These are phyloP conservation scores for Dreissena polymorpha DNA, from an alignment of 1,140 invertebrate genomes.

Conservation along the genomic window DNA sequence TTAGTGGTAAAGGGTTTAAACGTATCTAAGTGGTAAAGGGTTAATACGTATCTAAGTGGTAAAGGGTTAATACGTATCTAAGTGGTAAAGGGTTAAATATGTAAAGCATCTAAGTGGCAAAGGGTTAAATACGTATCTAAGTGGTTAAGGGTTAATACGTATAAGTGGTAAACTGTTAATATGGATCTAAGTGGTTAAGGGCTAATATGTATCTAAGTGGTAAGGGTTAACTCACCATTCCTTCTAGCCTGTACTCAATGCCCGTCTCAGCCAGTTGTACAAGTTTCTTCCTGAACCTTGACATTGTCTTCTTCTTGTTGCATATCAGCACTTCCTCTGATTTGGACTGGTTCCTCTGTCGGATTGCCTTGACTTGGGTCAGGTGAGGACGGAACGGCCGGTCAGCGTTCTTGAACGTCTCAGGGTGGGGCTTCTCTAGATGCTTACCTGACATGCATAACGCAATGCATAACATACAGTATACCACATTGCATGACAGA, in stretches of 20 bases:
- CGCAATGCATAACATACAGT: too few relatives aligned
- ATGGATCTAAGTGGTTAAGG: too few relatives aligned
- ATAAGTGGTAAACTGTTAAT: too few relatives aligned
- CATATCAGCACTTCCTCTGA: slow-evolving; percentile 9
- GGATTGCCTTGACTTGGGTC: neutral
- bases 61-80: too few relatives aligned
- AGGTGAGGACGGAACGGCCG: slow-evolving; percentile 8
- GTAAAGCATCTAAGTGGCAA: too few relatives aligned
- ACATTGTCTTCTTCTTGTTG: slow-evolving; percentile 11
- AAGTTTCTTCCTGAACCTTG: slow-evolving; percentile 15
- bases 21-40: too few relatives aligned
- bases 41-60: too few relatives aligned
- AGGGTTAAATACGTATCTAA: too few relatives aligned
- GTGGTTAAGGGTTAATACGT: too few relatives aligned
- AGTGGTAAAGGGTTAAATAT: too few relatives aligned
- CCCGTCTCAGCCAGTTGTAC: slow-evolving; percentile 31
- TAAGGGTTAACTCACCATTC: slow-evolving; percentile 9
- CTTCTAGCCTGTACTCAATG: slow-evolving; percentile 26
- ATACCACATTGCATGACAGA: neutral
- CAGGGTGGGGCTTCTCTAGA: slow-evolving; percentile 33
- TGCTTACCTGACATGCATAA: slow-evolving; percentile 25
- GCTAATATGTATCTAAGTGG: too few relatives aligned
- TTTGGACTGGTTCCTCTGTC: slow-evolving; percentile 14
- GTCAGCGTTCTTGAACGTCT: slow-evolving; percentile 33
- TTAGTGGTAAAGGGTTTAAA: too few relatives aligned